Evolutionary conservation across 2,888 invertebrate genomes (phyloP).

Genomic region (Carabus problematicus): DNA sequence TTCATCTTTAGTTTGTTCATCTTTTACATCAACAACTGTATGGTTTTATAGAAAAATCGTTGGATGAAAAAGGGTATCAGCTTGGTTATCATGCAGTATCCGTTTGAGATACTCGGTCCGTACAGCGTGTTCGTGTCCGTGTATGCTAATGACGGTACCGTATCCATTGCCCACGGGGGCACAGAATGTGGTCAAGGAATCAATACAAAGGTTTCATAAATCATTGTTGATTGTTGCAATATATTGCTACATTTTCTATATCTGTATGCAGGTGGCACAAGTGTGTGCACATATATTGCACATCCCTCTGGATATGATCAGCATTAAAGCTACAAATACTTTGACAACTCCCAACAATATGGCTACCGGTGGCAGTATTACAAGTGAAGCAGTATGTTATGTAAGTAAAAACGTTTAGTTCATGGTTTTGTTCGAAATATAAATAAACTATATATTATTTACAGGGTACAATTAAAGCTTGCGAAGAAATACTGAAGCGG

Average conservation of each 20-base stretch:
- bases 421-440: neutral
- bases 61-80: slow-evolving; percentile 83
- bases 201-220: slow-evolving; percentile 73
- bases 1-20: too few relatives aligned
- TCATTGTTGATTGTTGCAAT: neutral
- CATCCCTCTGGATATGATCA: slow-evolving; percentile 57
- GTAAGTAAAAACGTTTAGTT: slow-evolving; percentile 42
- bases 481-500: slow-evolving; percentile 67
- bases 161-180: slow-evolving; percentile 75
- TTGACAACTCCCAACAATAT: slow-evolving; percentile 56
- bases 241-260: too few relatives aligned
- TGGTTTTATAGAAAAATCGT: slow-evolving; percentile 65
- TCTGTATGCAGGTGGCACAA: slow-evolving; percentile 53
- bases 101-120: slow-evolving; percentile 62
- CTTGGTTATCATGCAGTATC: slow-evolving; percentile 74
- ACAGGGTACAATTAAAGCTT: slow-evolving; percentile 62
- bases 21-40: too few relatives aligned
- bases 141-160: slow-evolving; percentile 74
- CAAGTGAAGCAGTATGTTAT: slow-evolving; percentile 54
- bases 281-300: slow-evolving; percentile 60
- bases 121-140: slow-evolving; percentile 70
- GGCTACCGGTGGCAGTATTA: slow-evolving; percentile 57
- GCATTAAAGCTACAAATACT: slow-evolving; percentile 56
- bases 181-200: slow-evolving; percentile 84
- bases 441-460: neutral